Evolutionary conservation across 2,797 vertebrate species (phyloP).

Genomic region (Lacerta bilineata): DNA sequence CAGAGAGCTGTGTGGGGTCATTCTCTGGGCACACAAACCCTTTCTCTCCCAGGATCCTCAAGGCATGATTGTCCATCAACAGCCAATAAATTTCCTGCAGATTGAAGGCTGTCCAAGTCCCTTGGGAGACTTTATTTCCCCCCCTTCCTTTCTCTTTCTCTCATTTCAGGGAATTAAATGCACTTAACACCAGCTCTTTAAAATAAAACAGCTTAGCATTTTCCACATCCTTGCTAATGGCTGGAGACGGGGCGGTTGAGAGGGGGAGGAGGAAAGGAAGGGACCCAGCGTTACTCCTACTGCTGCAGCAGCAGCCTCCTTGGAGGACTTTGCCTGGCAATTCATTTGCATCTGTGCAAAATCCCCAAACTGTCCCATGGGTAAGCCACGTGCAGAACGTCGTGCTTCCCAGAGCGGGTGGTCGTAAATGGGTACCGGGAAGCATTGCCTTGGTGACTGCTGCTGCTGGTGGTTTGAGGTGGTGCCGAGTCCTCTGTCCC

Average conservation of each 20-base stretch:
- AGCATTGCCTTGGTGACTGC: neutral
- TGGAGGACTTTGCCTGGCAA: neutral
- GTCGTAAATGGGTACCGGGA: neutral
- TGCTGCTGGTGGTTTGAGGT: neutral
- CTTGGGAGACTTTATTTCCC: no score
- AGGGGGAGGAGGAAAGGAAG: neutral
- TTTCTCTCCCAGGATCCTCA: neutral
- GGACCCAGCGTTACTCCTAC: neutral
- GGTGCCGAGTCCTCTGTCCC: no score
- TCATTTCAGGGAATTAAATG: conserved; percentile 4
- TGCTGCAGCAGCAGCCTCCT: neutral
- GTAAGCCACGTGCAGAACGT: neutral
- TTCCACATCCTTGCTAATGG: neutral
- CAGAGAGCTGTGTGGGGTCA: neutral
- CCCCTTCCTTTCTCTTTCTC: neutral
- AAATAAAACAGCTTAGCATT: neutral
- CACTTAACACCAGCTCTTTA: conserved; percentile 6
- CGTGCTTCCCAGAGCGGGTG: neutral
- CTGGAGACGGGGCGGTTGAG: neutral
- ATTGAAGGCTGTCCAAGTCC: neutral
- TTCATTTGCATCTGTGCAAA: neutral
- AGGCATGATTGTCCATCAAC: neutral
- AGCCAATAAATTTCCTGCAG: neutral
- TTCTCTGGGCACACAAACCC: no score
- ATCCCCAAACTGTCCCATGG: neutral